Conservation (phyloP, 2,888 invertebrate species). For the Parelbella ahira region DNA sequence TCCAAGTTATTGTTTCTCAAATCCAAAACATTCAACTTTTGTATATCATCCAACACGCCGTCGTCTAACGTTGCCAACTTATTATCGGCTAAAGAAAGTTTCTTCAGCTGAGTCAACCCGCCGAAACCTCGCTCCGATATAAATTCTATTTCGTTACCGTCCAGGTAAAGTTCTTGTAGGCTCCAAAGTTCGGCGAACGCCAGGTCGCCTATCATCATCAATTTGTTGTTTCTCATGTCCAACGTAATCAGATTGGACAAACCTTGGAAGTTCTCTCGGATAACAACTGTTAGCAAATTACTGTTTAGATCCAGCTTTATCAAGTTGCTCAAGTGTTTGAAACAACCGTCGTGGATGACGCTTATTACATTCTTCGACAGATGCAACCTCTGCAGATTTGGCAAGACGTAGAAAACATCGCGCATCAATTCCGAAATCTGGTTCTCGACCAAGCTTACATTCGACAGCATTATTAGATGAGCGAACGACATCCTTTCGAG, state of each 20-base stretch:
- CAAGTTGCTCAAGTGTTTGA: conserved; percentile 86
- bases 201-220: conserved; percentile 89
- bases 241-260: conserved; percentile 86
- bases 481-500: conserved; percentile 87
- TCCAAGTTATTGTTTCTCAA: conserved; percentile 88
- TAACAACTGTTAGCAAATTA: conserved; percentile 87
- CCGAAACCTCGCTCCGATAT: conserved; percentile 89
- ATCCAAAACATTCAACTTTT: conserved; percentile 86
- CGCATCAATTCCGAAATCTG: conserved; percentile 86
- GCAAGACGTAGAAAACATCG: conserved; percentile 87
- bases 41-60: conserved; percentile 85
- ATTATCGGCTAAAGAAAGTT: conserved; percentile 88
- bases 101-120: conserved; percentile 86
- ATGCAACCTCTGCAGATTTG: conserved; percentile 85
- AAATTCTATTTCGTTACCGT: conserved; percentile 85
- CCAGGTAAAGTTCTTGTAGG: conserved; percentile 85
- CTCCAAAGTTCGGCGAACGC: conserved; percentile 90
- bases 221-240: conserved; percentile 87
- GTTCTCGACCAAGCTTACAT: conserved; percentile 88
- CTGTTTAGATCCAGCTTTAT: conserved; percentile 89
- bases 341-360: conserved; percentile 92
- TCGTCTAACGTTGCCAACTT: conserved; percentile 85
- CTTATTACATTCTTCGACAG: conserved; percentile 93
- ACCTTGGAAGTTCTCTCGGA: conserved; percentile 88
- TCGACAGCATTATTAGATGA: conserved; percentile 85